Percentiles rank a stretch among this genome's conserved stretches.
phyloP scores from a whole-genome alignment of 2,888 invertebrate species.

The Cantharis nigra region DNA sequence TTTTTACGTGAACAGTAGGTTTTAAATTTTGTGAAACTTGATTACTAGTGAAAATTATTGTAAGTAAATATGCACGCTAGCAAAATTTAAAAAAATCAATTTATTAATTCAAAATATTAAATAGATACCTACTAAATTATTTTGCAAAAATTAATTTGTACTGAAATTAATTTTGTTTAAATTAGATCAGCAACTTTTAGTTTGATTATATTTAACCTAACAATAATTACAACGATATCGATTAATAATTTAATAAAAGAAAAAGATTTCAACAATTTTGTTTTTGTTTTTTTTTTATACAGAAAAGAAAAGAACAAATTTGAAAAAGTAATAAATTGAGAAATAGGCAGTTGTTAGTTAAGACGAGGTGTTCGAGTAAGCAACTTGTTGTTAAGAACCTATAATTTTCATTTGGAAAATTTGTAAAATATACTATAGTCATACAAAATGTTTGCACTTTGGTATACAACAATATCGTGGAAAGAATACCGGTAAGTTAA shows the following conservation, averaged over 20 bases:
- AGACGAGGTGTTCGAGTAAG: slow-evolving; percentile 39
- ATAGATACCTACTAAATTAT: neutral
- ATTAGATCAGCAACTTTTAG: neutral
- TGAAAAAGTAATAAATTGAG: slow-evolving; percentile 18
- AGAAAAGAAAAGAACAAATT: slow-evolving; percentile 22
- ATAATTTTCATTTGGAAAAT: slow-evolving; percentile 23
- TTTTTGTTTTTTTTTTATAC: slow-evolving; percentile 15
- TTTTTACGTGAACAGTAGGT: neutral
- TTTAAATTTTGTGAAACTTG: neutral
- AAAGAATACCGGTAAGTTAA: slow-evolving; percentile 54
- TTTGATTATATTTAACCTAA: neutral
- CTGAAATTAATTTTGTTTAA: neutral
- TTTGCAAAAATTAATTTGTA: neutral
- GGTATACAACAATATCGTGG: slow-evolving; percentile 54
- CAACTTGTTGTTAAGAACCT: slow-evolving; percentile 36
- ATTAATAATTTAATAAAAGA: neutral
- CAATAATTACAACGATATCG: neutral
- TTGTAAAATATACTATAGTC: neutral
- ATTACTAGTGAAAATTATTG: neutral
- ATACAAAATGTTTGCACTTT: slow-evolving; percentile 51
- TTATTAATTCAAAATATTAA: neutral
- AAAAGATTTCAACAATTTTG: neutral
- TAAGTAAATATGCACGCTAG: neutral
- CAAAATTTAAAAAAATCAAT: neutral
- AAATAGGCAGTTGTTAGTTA: slow-evolving; percentile 42